A percentile compares a stretch with the other conserved stretches of the same genome.
phyloP scores from a whole-genome alignment of 2,113 vertebrate genomes.

The Cardinalis cardinalis region DNA sequence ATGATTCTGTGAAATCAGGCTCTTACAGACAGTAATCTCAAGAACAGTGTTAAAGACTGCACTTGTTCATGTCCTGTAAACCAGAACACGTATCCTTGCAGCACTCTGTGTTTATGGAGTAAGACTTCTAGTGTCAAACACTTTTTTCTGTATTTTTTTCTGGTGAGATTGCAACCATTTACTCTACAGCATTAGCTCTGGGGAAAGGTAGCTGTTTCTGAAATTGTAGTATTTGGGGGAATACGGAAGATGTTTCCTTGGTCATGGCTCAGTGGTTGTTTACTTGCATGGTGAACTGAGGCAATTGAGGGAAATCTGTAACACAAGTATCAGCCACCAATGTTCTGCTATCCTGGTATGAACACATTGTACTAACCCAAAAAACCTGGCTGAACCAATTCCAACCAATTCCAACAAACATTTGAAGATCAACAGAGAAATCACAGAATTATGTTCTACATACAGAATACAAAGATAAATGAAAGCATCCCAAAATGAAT shows the following conservation, averaged over 20 bases:
- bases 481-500: not conserved
- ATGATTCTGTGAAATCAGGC: not conserved
- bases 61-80: not conserved
- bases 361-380: not conserved
- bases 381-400: not conserved
- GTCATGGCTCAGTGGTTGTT: not conserved
- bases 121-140: not conserved
- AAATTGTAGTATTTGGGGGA: not conserved
- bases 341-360: not conserved
- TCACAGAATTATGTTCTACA: not conserved
- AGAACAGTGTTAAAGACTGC: not conserved
- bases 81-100: not conserved
- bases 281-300: not conserved
- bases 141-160: not conserved
- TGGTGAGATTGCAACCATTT: not conserved
- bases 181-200: not conserved
- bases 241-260: not conserved
- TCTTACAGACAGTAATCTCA: not conserved
- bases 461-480: not conserved
- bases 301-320: not conserved
- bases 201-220: accelerated
- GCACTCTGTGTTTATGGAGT: not conserved
- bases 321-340: not conserved
- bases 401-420: not conserved
- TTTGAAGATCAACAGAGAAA: not conserved